phyloP scores from a whole-genome alignment of 2,113 vertebrate genomes.

The Eretmochelys imbricata region DNA sequence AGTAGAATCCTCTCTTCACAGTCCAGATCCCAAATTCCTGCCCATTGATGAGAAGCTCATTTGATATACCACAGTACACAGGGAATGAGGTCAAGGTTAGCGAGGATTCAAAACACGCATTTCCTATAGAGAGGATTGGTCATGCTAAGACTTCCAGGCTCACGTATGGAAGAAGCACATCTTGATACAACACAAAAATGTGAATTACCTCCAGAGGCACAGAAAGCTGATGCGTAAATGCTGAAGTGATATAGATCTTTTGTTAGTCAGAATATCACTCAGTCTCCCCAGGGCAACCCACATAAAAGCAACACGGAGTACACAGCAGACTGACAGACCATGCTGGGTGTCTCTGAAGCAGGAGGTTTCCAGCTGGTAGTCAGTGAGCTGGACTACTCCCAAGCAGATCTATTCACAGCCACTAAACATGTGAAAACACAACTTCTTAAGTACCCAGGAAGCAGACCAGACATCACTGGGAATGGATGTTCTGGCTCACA shows the following conservation, averaged over 20 bases:
- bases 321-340: fast-evolving
- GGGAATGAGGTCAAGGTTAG: not conserved
- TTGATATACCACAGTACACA: not conserved
- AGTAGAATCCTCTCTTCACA: not conserved
- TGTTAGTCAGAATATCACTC: fast-evolving
- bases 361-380: not conserved
- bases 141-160: not conserved
- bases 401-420: not conserved
- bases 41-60: not conserved
- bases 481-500: not conserved
- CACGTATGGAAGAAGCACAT: not conserved
- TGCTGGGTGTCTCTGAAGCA: not conserved
- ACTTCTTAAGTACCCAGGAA: not conserved
- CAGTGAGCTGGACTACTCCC: not conserved
- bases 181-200: not conserved
- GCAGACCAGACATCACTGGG: not conserved
- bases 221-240: not conserved
- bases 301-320: fast-evolving
- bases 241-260: fast-evolving
- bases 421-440: not conserved
- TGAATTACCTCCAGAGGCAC: not conserved
- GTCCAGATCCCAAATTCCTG: not conserved
- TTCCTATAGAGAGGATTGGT: not conserved
- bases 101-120: not conserved
- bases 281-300: fast-evolving